Evolutionary conservation across 2,113 vertebrate genomes (phyloP).

Genomic region (Stegastes partitus): DNA sequence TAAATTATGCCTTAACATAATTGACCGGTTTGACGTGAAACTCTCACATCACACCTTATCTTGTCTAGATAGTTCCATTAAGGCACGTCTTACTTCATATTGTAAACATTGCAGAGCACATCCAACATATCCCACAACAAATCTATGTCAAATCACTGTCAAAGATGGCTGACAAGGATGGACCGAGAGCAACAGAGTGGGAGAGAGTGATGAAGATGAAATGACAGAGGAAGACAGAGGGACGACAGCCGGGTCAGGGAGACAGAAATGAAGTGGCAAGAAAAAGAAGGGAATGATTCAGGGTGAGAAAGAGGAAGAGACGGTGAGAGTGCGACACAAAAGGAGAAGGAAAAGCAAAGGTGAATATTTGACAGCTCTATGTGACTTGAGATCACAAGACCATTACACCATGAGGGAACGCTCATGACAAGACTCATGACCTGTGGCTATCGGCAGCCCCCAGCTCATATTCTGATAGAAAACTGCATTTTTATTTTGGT

Average conservation of each 20-base stretch:
- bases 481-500: too few species aligned
- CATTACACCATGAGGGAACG: neutral
- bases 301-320: neutral
- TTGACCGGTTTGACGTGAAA: too few species aligned
- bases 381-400: constrained; percentile 47
- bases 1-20: too few species aligned
- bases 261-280: neutral
- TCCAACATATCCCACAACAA: neutral
- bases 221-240: neutral
- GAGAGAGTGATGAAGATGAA: neutral
- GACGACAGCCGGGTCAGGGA: neutral
- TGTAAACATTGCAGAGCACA: neutral
- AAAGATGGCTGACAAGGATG: neutral
- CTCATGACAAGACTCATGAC: constrained; percentile 12
- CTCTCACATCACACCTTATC: neutral
- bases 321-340: neutral
- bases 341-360: constrained; percentile 5
- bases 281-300: neutral
- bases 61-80: neutral
- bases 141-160: neutral
- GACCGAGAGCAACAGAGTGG: neutral
- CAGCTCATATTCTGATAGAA: too few species aligned
- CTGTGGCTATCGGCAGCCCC: neutral
- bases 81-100: neutral
- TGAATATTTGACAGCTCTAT: constrained; percentile 28